phyloP scores from a whole-genome alignment of 2,797 vertebrate species.

The Lateolabrax maculatus region DNA sequence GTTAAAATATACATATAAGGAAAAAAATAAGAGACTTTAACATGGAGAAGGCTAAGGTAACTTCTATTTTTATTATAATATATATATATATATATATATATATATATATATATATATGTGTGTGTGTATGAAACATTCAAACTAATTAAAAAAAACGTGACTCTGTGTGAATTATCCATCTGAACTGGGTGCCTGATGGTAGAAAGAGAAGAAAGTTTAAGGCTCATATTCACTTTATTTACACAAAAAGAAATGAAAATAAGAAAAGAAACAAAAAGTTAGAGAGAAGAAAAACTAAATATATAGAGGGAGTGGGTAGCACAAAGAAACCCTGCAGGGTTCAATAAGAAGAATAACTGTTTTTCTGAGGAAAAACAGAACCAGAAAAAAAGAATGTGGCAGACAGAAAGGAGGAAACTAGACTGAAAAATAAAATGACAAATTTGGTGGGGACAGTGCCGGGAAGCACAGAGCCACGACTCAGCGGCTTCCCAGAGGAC shows the following conservation, averaged over 20 bases:
- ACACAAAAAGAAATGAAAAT: conserved; percentile 7
- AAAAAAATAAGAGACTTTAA: neutral
- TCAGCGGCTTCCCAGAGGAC: neutral
- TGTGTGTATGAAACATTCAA: too few relatives aligned
- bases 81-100: too few relatives aligned
- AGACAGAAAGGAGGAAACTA: conserved; percentile 5
- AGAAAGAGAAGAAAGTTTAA: neutral
- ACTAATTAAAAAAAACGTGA: neutral
- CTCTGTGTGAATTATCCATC: neutral
- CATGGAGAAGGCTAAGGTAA: neutral
- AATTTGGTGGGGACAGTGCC: conserved; percentile 6
- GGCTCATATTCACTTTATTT: conserved; percentile 17
- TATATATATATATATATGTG: too few relatives aligned
- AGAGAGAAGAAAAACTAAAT: conserved; percentile 6
- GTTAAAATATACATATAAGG: neutral
- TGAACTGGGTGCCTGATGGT: neutral
- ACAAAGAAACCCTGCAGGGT: conserved; percentile 29
- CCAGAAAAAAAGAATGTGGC: neutral
- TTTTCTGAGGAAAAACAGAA: conserved; percentile 3
- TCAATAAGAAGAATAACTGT: conserved; percentile 33
- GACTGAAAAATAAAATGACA: conserved; percentile 22
- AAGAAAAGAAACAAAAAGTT: neutral
- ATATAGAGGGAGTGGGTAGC: conserved; percentile 19
- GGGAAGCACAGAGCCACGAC: neutral
- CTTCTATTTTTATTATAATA: neutral